Evolutionary conservation across 2,888 invertebrate species (phyloP).

Genomic region (Meta bourneti): DNA sequence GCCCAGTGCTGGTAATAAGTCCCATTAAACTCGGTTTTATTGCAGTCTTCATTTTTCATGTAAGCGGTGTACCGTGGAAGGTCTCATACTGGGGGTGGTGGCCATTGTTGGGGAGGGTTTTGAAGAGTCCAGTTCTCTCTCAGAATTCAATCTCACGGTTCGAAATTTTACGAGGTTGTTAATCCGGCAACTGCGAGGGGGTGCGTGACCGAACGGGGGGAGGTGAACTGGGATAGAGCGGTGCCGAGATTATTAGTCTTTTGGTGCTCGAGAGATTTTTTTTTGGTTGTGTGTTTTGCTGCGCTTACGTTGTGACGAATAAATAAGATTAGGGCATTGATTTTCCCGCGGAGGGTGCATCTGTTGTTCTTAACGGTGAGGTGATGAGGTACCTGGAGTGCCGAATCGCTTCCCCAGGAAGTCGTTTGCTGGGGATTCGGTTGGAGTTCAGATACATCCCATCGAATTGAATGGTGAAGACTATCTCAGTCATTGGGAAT

Average conservation of each 20-base stretch:
- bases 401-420: background rate
- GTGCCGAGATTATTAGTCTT: conserved; percentile 22
- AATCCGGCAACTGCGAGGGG: conserved; percentile 38
- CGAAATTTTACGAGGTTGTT: conserved; percentile 68
- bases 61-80: conserved; percentile 2
- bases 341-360: conserved; percentile 10
- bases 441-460: no score
- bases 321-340: conserved; percentile 46
- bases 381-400: background rate
- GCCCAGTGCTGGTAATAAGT: conserved; percentile 54
- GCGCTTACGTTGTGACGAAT: conserved; percentile 8
- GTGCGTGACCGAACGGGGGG: background rate
- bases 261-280: conserved; percentile 3
- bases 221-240: background rate
- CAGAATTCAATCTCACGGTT: conserved; percentile 68
- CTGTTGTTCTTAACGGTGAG: conserved; percentile 6
- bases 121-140: conserved; percentile 4
- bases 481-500: no score
- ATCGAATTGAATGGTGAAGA: no score
- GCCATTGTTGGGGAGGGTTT: background rate
- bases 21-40: conserved; percentile 59
- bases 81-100: conserved; percentile 16
- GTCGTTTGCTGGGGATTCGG: background rate
- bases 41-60: conserved; percentile 53
- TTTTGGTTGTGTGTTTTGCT: background rate